Evolutionary conservation across 64 coral and sea anemone species (phyloP), one percentile per base, ranked within the genome.

Genomic region (Pocillopora verrucosa): DNA sequence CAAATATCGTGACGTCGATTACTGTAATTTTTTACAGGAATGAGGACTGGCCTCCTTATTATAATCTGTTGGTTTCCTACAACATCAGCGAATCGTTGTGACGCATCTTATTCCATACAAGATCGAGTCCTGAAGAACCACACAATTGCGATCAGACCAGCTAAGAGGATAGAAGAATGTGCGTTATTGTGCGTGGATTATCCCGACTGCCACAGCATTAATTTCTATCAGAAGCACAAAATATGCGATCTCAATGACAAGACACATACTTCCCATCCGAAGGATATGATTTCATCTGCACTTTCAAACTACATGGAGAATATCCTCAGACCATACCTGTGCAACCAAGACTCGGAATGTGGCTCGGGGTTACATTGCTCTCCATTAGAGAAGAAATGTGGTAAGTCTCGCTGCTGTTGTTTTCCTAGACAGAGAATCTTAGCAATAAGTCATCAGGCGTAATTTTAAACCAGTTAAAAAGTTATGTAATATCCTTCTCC

Each of bases 231-330:
- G 11, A 45, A 11, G 6, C 10, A 45, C 30, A 67, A 38, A 36
- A 6, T 16, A 7, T 83, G 80, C 65, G 80, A 83, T 13, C 61
- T 83, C 30, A 83, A 65, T 16, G 80, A 83, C 19, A 83, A 83
- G 34, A 83, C 80, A 1, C 80, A 65, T 67, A 11, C 60, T 14
- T 67, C 60, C 1, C 60, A 83, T 35, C 80, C 80, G 36, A 61
- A 65, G 11, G 80, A 83, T 36, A 83, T 83, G 80, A 65, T 6
- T 22, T 30, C 62, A 36, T 34, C 19, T 61, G 60, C 60, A 65
- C 38, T 65, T 68, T 64, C 80, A 17, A 83, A 65, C 34, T 67
- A 83, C 36, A 83, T 83, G 80, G 61, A 36, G 35, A 83, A 83
- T 35, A 83, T 6, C 38, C 10, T 65, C 60, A 63, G 35, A 41